These are phyloP conservation scores for Coenonympha arcania DNA, from an alignment of 2,888 invertebrate genomes.

Conservation along the genomic window DNA sequence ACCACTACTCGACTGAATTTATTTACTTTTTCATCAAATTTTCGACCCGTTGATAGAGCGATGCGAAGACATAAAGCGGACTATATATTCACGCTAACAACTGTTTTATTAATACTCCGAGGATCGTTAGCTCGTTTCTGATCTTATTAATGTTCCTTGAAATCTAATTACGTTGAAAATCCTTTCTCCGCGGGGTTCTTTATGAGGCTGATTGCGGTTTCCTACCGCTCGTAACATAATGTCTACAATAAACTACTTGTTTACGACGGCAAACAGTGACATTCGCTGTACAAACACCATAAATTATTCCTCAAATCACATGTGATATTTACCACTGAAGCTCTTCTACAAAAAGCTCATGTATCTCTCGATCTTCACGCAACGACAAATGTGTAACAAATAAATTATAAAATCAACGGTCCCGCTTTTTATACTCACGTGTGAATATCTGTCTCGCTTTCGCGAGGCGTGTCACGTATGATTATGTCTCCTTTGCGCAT, in stretches of 20 bases:
- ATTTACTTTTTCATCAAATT: slow-evolving; percentile 2
- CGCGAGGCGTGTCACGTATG: slow-evolving; percentile 33
- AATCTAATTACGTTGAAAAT: slow-evolving; percentile 28
- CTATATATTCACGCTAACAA: slow-evolving; percentile 17
- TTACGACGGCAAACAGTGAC: slow-evolving; percentile 56
- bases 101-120: slow-evolving; percentile 19
- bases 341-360: slow-evolving; percentile 66
- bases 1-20: not conserved
- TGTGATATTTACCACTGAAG: slow-evolving; percentile 65
- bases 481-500: slow-evolving; percentile 40
- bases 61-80: slow-evolving; percentile 12
- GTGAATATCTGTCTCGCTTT: slow-evolving; percentile 43
- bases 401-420: slow-evolving; percentile 74
- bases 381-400: slow-evolving; percentile 75
- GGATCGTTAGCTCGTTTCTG: slow-evolving; percentile 24
- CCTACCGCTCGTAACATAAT: slow-evolving; percentile 40
- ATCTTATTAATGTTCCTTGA: slow-evolving; percentile 27
- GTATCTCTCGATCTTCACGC: slow-evolving; percentile 73
- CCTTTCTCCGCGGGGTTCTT: slow-evolving; percentile 28
- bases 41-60: slow-evolving; percentile 1
- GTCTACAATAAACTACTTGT: slow-evolving; percentile 43
- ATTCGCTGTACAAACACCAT: slow-evolving; percentile 65
- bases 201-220: slow-evolving; percentile 37
- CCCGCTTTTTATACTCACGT: slow-evolving; percentile 63
- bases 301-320: slow-evolving; percentile 72